phyloP scores from a whole-genome alignment of 2,888 invertebrate genomes.

The Chironomus riparius region DNA sequence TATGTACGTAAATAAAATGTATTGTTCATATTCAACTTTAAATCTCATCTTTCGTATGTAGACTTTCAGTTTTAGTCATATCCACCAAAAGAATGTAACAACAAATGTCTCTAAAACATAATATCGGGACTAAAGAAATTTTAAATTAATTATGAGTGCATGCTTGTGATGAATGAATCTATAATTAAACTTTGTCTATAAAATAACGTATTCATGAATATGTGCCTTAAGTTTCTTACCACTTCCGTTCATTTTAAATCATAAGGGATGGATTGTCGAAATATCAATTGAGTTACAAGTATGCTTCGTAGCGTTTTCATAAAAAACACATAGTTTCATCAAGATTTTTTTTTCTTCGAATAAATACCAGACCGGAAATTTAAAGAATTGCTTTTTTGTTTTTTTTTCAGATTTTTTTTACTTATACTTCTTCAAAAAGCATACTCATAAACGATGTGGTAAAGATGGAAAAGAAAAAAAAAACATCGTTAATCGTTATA shows the following conservation, averaged over 20 bases:
- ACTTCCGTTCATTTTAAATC: conserved; percentile 18
- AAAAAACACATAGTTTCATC: conserved; percentile 19
- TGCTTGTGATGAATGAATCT: not conserved
- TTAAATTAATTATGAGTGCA: not conserved
- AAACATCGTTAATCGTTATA: conserved; percentile 18
- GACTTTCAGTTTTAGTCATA: not conserved
- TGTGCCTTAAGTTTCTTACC: not conserved
- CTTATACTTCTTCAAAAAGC: conserved; percentile 14
- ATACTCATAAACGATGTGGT: conserved; percentile 27
- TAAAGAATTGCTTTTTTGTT: conserved; percentile 27
- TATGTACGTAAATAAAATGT: not conserved
- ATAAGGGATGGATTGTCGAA: not conserved
- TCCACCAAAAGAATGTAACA: not conserved
- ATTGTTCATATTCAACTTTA: not conserved
- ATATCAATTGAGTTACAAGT: not conserved
- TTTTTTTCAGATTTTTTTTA: conserved; percentile 19
- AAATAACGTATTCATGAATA: not conserved
- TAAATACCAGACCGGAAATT: conserved; percentile 27
- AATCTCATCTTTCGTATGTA: not conserved
- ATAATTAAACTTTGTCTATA: not conserved
- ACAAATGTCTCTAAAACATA: not conserved
- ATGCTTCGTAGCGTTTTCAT: not conserved
- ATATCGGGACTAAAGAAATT: no score
- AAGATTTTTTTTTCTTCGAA: conserved; percentile 27
- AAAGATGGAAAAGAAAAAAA: conserved; percentile 22